Evolutionary conservation across 1,140 invertebrate genomes (phyloP), one percentile per base, ranked within the genome.

Genomic region (Cydia fagiglandana): DNA sequence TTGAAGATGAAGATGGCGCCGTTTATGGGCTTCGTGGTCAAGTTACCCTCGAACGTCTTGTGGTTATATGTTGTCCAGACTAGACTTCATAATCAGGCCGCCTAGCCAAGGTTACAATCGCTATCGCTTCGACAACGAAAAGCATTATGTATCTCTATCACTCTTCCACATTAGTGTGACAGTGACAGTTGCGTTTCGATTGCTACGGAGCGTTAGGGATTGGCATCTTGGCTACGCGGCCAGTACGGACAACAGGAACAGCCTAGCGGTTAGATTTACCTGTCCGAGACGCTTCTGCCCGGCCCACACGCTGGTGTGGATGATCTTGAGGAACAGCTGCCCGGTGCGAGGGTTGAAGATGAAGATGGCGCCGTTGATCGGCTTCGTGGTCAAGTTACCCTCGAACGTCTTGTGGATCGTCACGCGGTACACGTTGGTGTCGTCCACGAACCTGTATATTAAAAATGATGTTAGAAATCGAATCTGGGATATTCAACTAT

Each of bases 361-460:
- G 91, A 99, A 99, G 87, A 99, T 99, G 20, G 99, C 99, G 2
- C 99, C 99, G 88, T 99, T 99, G 81, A 99, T 99, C 0, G 99
- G 99, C 88, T 99, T 99, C 0, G 99, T 99, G 0, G 99, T 99
- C 83, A 99, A 95, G 91, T 99, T 99, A 50, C 99, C 99, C 93
- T 99, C 99, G 93, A 99, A 99, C 0, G 99, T 99, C 93, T 99
- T 99, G 94, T 99, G 99, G 86, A 99, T 99, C 0, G 99, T 99
- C 5, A 99, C 99, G 83, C 99, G 95, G 91, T 99, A 99, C 28
- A 99, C 99, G 91, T 99, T 99, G 0, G 99, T 99, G 86, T 99
- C 99, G 89, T 99, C 99, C 0, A 99, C 98, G 93, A 99, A 99
- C 94, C 94, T 94, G 20, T 15, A 10, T n/a, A 38, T 34, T 1